phyloP scores from a whole-genome alignment of 2,888 invertebrate species.

The Schizotus pectinicornis region DNA sequence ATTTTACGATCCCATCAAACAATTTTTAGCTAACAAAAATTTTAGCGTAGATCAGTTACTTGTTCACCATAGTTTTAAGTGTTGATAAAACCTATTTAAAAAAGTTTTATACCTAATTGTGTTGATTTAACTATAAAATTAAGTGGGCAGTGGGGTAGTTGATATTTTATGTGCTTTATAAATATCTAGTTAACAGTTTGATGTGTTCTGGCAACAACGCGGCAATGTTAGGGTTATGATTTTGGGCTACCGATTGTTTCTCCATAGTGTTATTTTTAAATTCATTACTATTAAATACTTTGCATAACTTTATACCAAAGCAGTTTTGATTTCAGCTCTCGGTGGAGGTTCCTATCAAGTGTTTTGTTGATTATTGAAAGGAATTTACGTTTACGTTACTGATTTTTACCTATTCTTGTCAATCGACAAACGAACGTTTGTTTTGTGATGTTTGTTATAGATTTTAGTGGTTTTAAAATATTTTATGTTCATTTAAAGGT shows the following conservation, averaged over 20 bases:
- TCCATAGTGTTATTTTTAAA: constrained; percentile 25
- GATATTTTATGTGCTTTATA: constrained; percentile 32
- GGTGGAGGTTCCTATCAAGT: constrained; percentile 36
- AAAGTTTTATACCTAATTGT: constrained; percentile 43
- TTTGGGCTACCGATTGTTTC: constrained; percentile 34
- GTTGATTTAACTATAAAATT: constrained; percentile 40
- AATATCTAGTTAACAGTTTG: too few relatives aligned
- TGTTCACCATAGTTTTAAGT: constrained; percentile 48
- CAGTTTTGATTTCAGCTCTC: constrained; percentile 32
- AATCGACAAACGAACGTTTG: constrained; percentile 15
- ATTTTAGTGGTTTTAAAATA: constrained; percentile 7
- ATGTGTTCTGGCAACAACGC: constrained; percentile 36
- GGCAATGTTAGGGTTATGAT: constrained; percentile 39
- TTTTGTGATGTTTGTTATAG: constrained; percentile 26
- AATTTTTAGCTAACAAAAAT: constrained; percentile 41
- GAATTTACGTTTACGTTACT: constrained; percentile 23
- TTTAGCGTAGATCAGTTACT: constrained; percentile 41
- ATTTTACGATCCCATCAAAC: too few relatives aligned
- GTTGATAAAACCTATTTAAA: constrained; percentile 44
- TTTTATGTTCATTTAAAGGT: background rate
- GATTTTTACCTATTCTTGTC: constrained; percentile 26
- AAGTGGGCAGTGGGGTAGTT: constrained; percentile 39
- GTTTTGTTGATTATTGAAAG: constrained; percentile 33
- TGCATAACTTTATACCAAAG: constrained; percentile 29
- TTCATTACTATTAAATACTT: constrained; percentile 30